A percentile compares a stretch with the other conserved stretches of the same genome.
phyloP scores from a whole-genome alignment of 1,140 invertebrate genomes.

The Drosophila leontia region DNA sequence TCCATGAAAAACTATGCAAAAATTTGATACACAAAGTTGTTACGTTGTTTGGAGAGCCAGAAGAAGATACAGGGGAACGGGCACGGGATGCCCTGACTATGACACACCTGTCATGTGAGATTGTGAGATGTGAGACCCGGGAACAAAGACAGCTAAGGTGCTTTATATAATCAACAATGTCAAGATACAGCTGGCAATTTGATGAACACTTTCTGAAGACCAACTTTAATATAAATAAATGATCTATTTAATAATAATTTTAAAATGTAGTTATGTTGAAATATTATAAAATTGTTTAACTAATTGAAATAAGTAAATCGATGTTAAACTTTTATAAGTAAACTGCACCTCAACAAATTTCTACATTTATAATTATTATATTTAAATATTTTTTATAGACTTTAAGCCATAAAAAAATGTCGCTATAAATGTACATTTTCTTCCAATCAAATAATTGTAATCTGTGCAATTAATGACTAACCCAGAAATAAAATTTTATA shows the following conservation, averaged over 20 bases:
- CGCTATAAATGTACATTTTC: background rate
- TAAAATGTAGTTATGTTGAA: background rate
- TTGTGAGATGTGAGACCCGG: constrained; percentile 21
- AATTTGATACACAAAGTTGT: constrained; percentile 60
- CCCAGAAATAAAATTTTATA: constrained; percentile 9
- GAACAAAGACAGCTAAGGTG: constrained; percentile 33
- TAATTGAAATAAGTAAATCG: too few species aligned
- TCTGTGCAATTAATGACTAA: constrained; percentile 31
- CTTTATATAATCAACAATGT: constrained; percentile 40
- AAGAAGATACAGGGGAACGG: background rate
- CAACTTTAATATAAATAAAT: too few species aligned
- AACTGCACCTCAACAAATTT: background rate
- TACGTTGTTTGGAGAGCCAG: background rate
- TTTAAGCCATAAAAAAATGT: background rate
- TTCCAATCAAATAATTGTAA: constrained; percentile 17
- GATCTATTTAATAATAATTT: background rate
- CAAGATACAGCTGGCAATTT: constrained; percentile 27
- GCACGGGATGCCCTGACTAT: constrained; percentile 39
- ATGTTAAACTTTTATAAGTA: too few species aligned
- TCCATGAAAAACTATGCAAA: constrained; percentile 63
- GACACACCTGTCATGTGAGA: constrained; percentile 48
- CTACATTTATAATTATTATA: background rate
- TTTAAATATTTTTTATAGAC: background rate
- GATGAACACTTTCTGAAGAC: background rate
- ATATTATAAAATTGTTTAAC: too few species aligned